A percentile compares a stretch with the other conserved stretches of the same genome.
Conservation (phyloP, 2,888 invertebrate genomes). For the Drosophila algonquin region DNA sequence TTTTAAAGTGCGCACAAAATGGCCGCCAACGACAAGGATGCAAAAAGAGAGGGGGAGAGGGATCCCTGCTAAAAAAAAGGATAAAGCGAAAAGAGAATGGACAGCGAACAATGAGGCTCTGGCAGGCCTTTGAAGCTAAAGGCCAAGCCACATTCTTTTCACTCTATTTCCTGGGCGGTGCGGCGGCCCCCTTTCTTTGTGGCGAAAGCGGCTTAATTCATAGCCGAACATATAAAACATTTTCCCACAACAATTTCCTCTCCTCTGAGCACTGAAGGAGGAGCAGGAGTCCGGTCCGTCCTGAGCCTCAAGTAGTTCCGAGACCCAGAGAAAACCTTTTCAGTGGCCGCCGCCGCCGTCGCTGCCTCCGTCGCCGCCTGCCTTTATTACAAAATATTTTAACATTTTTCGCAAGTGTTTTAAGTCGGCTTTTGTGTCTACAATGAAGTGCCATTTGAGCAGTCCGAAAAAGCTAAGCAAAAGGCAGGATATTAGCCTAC, state of each 20-base stretch:
- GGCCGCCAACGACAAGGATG: slow-evolving; percentile 35
- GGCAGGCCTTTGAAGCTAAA: slow-evolving; percentile 64
- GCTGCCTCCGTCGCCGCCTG: slow-evolving; percentile 5
- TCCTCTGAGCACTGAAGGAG: slow-evolving; percentile 18
- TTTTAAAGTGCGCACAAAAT: slow-evolving; percentile 75
- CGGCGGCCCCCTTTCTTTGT: slow-evolving; percentile 54
- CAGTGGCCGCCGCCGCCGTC: slow-evolving; percentile 43
- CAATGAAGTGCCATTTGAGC: slow-evolving; percentile 72
- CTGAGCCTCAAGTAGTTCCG: slow-evolving; percentile 33
- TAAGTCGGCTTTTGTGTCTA: slow-evolving; percentile 79
- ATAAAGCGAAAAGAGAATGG: slow-evolving; percentile 26
- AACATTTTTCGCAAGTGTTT: slow-evolving; percentile 80
- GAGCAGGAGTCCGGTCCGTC: too few species aligned
- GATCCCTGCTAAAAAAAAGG: slow-evolving; percentile 29
- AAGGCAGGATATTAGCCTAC: slow-evolving; percentile 52
- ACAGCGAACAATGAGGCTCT: slow-evolving; percentile 45
- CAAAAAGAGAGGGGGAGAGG: slow-evolving; percentile 7
- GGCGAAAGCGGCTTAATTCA: slow-evolving; percentile 56
- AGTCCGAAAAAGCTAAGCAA: slow-evolving; percentile 39
- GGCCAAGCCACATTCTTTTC: slow-evolving; percentile 72
- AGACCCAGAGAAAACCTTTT: slow-evolving; percentile 53
- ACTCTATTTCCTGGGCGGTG: slow-evolving; percentile 62
- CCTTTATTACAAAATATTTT: slow-evolving; percentile 75
- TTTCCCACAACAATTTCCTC: slow-evolving; percentile 69
- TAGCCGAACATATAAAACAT: slow-evolving; percentile 75